Conservation (phyloP, 2,113 vertebrate species). For the Hippocampus abdominalis region DNA sequence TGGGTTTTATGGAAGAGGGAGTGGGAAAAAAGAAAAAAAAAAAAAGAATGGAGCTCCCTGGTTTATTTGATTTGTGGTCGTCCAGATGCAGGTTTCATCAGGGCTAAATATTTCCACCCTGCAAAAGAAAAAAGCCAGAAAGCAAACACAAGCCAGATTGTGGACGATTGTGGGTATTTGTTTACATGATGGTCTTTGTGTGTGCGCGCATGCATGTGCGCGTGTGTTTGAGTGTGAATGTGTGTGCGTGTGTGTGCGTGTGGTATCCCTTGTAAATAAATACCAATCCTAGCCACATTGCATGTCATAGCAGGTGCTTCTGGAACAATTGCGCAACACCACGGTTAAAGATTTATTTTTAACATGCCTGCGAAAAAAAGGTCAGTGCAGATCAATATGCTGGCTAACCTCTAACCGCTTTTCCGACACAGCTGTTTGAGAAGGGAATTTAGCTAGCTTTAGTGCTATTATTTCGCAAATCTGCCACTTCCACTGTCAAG, state of each 20-base stretch:
- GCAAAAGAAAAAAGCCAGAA: constrained; percentile 51
- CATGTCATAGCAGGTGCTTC: constrained; percentile 66
- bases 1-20: constrained; percentile 64
- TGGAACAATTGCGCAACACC: constrained; percentile 25
- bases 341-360: background rate
- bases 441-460: background rate
- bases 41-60: constrained; percentile 61
- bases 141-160: constrained; percentile 73
- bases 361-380: background rate
- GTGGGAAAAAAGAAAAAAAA: background rate
- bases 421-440: background rate
- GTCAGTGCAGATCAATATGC: background rate
- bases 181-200: constrained; percentile 59
- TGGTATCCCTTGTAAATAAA: constrained; percentile 51
- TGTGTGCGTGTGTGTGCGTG: constrained; percentile 14
- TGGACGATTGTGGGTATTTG: constrained; percentile 66
- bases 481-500: background rate
- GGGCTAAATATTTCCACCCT: constrained; percentile 71
- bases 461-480: background rate
- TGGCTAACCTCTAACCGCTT: background rate
- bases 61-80: constrained; percentile 72
- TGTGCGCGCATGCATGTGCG: constrained; percentile 18
- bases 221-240: constrained; percentile 3
- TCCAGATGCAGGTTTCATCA: constrained; percentile 74
- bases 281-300: constrained; percentile 49